Conservation (phyloP, 2,888 invertebrate species). For the Eledona agricola region DNA sequence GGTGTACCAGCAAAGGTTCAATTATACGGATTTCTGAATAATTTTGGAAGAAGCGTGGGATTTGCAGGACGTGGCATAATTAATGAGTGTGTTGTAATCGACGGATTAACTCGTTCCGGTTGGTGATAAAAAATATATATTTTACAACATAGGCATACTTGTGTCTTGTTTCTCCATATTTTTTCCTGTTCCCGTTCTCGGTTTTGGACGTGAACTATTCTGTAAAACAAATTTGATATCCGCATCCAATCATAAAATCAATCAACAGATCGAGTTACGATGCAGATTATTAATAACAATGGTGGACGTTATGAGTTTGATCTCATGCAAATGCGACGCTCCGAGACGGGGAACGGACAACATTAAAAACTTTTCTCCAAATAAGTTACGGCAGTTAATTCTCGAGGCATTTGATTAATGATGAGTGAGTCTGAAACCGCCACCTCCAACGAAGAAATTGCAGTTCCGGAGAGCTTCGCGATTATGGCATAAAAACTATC, state of each 20-base stretch:
- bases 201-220: not conserved
- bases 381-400: conserved; percentile 40
- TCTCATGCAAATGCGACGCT: conserved; percentile 13
- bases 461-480: conserved; percentile 12
- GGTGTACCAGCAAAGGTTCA: too few species aligned
- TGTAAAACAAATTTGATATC: conserved; percentile 1
- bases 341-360: conserved; percentile 31
- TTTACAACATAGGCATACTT: conserved; percentile 17
- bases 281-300: too few species aligned
- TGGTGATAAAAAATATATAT: conserved; percentile 20
- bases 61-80: conserved; percentile 16
- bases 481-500: conserved; percentile 10
- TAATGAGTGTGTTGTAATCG: conserved; percentile 15
- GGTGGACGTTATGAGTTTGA: too few species aligned
- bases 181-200: conserved; percentile 6
- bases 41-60: too few species aligned
- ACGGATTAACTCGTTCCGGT: conserved; percentile 16
- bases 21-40: too few species aligned
- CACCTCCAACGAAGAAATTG: conserved; percentile 18
- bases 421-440: conserved; percentile 5
- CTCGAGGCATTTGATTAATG: conserved; percentile 37
- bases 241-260: conserved; percentile 1
- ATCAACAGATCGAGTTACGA: conserved; percentile 1
- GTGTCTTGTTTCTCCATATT: too few species aligned
- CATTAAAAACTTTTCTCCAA: conserved; percentile 33